Base-by-base conservation (phyloP, 2,797 vertebrate species). In the Characodon lateralis region DNA sequence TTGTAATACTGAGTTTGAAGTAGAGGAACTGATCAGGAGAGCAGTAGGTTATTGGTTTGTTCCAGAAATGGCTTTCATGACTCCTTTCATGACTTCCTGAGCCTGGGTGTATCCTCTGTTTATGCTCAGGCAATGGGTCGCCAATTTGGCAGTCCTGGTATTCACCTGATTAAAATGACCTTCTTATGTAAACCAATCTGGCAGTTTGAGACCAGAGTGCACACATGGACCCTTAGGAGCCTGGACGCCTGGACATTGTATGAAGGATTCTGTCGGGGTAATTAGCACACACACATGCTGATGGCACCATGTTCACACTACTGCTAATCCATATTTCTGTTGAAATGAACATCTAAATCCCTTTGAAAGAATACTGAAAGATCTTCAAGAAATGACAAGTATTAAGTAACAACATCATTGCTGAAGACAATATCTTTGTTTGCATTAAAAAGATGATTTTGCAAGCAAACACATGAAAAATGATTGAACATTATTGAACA, bases 81-180 rank as follows among this genome's bases (percentile, higher is more conserved):
- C 91, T 91, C 89, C 89, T 91, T 91, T 91, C 91, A 91, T 90
- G 89, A 87, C 79, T 12, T 84, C 80, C 89, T 95, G 92, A 94
- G 93, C 91, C 82, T 73, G 71, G 86, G 87, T 91, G 92, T 92
- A 93, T 95, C 89, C 91, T 93, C 88, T 96, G 93, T 95, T 95
- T 95, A 94, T 92, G 85, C 91, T 91, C 84, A 73, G 85, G 88
- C 88, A 89, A 92, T 93, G 89, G 89, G 90, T 87, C 31, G 59
- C 83, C 93, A 92, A 95, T 95, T 93, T 95, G 92, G 84, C 80
- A 31, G 91, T 35, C 90, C 89, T 93, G 94, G 92, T 85, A 91
- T 95, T 95, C 91, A 88, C 89, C 89, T 95, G 92, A 95, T 95
- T 94, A 94, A 95, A 96, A 94, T 89, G 89, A 91, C 91, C 91